Evolutionary conservation across 2,113 vertebrate species (phyloP).

Genomic region (Thymallus thymallus): DNA sequence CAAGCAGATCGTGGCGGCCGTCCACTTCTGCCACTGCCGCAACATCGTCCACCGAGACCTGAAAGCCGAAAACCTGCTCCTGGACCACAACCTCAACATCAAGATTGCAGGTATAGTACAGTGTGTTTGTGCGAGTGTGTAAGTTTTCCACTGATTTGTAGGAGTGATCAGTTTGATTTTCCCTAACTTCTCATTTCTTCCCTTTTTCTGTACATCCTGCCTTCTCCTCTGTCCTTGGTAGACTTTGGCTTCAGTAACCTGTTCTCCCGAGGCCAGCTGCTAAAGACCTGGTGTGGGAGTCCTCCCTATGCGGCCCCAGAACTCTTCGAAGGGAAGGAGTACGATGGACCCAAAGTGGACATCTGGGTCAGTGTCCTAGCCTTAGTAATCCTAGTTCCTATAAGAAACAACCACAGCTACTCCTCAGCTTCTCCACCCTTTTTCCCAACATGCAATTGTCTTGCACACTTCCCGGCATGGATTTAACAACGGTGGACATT

Average conservation of each 20-base stretch:
- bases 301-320: conserved; percentile 96
- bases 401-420: no score
- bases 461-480: no score
- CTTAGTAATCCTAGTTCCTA: no score
- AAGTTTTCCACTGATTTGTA: no score
- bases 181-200: neutral
- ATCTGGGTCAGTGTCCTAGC: conserved; percentile 84
- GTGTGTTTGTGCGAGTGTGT: neutral
- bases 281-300: conserved; percentile 98
- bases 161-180: conserved; percentile 12
- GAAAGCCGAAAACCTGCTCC: conserved; percentile 96
- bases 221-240: conserved; percentile 39
- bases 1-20: conserved; percentile 95
- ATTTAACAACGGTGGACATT: no score
- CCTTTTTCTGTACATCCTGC: neutral
- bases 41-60: conserved; percentile 97
- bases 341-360: conserved; percentile 97
- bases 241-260: conserved; percentile 98
- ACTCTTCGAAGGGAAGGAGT: conserved; percentile 97
- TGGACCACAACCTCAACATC: conserved; percentile 94
- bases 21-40: conserved; percentile 96
- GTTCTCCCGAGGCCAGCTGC: conserved; percentile 92
- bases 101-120: conserved; percentile 85
- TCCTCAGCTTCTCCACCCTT: no score
- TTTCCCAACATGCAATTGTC: no score